These are phyloP conservation scores for Ochotona princeps DNA, from an alignment of 2,113 vertebrate species.

Conservation along the genomic window DNA sequence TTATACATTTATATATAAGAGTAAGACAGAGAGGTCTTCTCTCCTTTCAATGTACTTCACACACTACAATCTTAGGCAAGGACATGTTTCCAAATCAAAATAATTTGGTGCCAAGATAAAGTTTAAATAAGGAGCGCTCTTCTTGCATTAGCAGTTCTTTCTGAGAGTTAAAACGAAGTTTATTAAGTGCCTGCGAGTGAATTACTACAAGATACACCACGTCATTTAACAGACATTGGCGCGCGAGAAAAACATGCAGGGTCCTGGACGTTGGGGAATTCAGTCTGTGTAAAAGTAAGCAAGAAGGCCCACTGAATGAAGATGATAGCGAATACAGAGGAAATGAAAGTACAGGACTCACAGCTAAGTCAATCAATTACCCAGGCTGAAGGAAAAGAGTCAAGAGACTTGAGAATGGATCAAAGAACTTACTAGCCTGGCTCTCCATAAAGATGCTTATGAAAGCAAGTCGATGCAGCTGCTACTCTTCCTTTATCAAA, in stretches of 20 bases:
- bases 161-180: background rate
- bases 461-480: background rate
- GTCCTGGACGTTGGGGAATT: background rate
- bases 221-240: background rate
- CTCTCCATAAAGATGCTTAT: background rate
- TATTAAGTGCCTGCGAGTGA: background rate
- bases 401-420: background rate
- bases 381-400: background rate
- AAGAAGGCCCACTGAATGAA: background rate
- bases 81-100: conserved; percentile 8
- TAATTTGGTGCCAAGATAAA: background rate
- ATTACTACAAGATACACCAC: background rate
- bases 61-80: background rate
- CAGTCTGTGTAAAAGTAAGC: background rate
- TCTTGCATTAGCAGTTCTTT: background rate
- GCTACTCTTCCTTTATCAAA: background rate
- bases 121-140: background rate
- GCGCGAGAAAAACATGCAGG: background rate
- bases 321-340: background rate
- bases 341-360: background rate
- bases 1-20: background rate
- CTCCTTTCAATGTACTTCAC: background rate
- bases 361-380: background rate
- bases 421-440: background rate
- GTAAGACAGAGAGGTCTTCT: rapidly evolving